Conservation (phyloP, 2,113 vertebrate species). For the Reinhardtius hippoglossoides region DNA sequence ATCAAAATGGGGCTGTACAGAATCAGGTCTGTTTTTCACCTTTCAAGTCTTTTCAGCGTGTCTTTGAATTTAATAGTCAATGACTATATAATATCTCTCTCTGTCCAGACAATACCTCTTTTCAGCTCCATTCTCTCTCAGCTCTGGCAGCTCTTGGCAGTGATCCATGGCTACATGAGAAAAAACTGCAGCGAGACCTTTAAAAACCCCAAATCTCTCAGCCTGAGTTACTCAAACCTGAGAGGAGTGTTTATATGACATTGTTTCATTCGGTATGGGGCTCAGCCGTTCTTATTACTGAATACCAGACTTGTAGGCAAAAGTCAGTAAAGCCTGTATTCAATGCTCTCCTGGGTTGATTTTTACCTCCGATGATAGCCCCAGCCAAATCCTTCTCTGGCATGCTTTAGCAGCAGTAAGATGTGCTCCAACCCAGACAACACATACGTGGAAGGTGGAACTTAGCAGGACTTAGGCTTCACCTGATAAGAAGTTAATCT, state of each 20-base stretch:
- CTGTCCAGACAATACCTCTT: conserved; percentile 23
- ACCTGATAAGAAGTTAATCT: conserved; percentile 71
- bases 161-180: conserved; percentile 33
- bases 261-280: conserved; percentile 14
- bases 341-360: neutral
- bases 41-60: conserved; percentile 9
- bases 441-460: conserved; percentile 23
- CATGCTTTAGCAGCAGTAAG: conserved; percentile 46
- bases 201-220: conserved; percentile 42
- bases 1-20: conserved; percentile 27
- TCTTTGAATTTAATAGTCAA: conserved; percentile 26
- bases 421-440: conserved; percentile 29
- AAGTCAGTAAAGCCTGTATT: conserved; percentile 4
- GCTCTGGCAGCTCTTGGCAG: conserved; percentile 42
- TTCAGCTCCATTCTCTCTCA: conserved; percentile 34
- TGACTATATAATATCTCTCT: conserved; percentile 13
- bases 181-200: conserved; percentile 35
- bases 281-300: neutral
- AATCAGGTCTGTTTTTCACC: conserved; percentile 26
- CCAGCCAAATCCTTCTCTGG: conserved; percentile 40
- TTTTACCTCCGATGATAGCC: conserved; percentile 8
- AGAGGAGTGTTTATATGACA: conserved; percentile 23
- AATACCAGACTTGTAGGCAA: conserved; percentile 3
- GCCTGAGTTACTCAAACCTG: neutral
- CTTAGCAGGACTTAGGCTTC: conserved; percentile 17